Evolutionary conservation across 53 echinoderm and acorn worm genomes (phyloP).

Genomic region (Patiria pectinifera): DNA sequence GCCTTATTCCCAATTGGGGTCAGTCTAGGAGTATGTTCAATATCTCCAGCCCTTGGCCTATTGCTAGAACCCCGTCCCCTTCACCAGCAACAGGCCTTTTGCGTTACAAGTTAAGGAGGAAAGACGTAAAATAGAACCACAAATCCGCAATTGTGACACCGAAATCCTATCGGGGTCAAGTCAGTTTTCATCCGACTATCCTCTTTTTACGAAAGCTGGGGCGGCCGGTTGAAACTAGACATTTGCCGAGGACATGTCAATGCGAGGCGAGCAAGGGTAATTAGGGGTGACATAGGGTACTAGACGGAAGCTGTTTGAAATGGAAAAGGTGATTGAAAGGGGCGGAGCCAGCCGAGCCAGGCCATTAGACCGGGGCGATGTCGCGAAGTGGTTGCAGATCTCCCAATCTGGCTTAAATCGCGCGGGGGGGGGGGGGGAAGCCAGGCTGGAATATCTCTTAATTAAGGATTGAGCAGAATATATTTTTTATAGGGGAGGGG

Average conservation of each 20-base stretch:
- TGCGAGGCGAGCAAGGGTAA: conserved; percentile 20
- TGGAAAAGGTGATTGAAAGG: conserved; percentile 59
- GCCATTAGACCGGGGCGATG: neutral
- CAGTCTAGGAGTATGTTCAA: conserved; percentile 25
- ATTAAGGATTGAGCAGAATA: no score
- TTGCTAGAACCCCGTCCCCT: neutral
- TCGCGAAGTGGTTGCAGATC: conserved; percentile 23
- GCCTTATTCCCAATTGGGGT: conserved; percentile 9
- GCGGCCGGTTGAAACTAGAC: conserved; percentile 17
- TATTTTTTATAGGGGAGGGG: no score
- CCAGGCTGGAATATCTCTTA: neutral
- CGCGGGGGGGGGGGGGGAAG: neutral
- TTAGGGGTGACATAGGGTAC: conserved; percentile 51
- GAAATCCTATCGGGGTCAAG: conserved; percentile 22
- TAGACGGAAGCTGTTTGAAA: conserved; percentile 50
- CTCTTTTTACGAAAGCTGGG: neutral
- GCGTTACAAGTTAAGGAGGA: conserved; percentile 28
- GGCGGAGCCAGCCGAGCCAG: conserved; percentile 27
- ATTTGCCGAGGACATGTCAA: conserved; percentile 32
- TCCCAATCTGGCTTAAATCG: conserved; percentile 5
- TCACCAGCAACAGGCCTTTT: conserved; percentile 9
- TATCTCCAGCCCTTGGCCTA: neutral
- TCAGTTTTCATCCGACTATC: conserved; percentile 11
- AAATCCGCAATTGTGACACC: conserved; percentile 12
- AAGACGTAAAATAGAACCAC: neutral